These are phyloP conservation scores for Rhynchomys soricoides DNA, from an alignment of 2,113 vertebrate species.

Conservation along the genomic window DNA sequence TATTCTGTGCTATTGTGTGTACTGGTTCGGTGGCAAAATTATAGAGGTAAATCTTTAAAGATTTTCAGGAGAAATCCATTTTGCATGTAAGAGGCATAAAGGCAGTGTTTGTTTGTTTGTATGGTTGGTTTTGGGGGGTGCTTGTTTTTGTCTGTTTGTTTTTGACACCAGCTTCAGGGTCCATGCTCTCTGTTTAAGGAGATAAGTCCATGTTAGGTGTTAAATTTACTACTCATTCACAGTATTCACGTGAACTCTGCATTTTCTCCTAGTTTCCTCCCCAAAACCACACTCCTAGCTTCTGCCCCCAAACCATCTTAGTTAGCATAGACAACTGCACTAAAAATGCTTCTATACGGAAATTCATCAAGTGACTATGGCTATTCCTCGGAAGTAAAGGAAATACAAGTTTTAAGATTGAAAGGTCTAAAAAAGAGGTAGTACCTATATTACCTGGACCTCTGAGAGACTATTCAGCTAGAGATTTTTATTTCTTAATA, in stretches of 20 bases:
- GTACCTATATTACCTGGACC: background rate
- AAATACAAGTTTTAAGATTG: background rate
- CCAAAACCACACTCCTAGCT: background rate
- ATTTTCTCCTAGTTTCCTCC: background rate
- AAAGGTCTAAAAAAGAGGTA: background rate
- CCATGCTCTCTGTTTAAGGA: background rate
- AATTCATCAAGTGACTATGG: background rate
- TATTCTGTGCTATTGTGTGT: background rate
- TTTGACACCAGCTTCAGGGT: rapidly evolving
- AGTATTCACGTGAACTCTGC: background rate
- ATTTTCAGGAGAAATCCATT: background rate
- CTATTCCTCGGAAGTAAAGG: background rate
- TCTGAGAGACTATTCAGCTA: background rate
- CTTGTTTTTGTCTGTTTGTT: too few relatives aligned
- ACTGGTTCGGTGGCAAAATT: background rate
- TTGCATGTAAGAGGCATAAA: background rate
- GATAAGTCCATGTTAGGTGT: background rate
- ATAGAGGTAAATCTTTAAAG: background rate
- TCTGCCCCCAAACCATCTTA: background rate
- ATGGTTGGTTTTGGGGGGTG: background rate
- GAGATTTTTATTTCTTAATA: background rate
- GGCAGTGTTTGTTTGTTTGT: too few relatives aligned
- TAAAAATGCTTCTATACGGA: background rate
- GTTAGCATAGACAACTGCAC: background rate
- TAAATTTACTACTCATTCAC: background rate